A percentile compares a stretch with the other conserved stretches of the same genome.
These are phyloP conservation scores for Acronicta alni DNA, from an alignment of 2,888 invertebrate genomes.

Conservation along the genomic window DNA sequence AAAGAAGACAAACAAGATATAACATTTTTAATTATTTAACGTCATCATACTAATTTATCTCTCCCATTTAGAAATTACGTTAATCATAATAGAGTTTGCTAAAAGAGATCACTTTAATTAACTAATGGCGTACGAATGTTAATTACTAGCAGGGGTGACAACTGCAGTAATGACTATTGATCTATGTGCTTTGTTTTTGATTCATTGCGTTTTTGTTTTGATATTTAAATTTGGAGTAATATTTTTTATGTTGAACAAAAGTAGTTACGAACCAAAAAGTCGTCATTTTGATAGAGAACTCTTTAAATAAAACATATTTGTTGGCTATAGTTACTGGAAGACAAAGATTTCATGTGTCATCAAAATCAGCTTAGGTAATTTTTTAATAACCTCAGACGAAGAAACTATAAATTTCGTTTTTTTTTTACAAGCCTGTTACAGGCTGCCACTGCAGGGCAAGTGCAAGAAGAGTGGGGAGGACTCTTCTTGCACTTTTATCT, in stretches of 20 bases:
- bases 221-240: slow-evolving; percentile 24
- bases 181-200: slow-evolving; percentile 57
- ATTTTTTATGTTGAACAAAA: neutral
- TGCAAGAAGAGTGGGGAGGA: too few species aligned
- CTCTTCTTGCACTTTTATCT: too few species aligned
- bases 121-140: slow-evolving; percentile 93
- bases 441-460: too few species aligned
- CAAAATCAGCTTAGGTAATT: too few species aligned
- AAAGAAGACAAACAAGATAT: neutral
- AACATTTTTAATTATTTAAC: neutral
- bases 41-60: slow-evolving; percentile 27
- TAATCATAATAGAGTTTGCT: slow-evolving; percentile 63
- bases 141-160: slow-evolving; percentile 90
- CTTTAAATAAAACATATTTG: too few species aligned
- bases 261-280: neutral
- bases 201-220: slow-evolving; percentile 56
- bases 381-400: too few species aligned
- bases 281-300: too few species aligned
- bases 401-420: too few species aligned
- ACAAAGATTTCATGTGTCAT: too few species aligned
- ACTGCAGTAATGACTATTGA: slow-evolving; percentile 62
- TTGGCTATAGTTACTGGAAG: too few species aligned
- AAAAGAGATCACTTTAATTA: slow-evolving; percentile 92
- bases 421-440: too few species aligned
- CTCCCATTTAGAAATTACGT: slow-evolving; percentile 44